A percentile compares a stretch with the other conserved stretches of the same genome.
Conservation (phyloP, 35 echinoderm and acorn worm species). For the Heliocidaris tuberculata region DNA sequence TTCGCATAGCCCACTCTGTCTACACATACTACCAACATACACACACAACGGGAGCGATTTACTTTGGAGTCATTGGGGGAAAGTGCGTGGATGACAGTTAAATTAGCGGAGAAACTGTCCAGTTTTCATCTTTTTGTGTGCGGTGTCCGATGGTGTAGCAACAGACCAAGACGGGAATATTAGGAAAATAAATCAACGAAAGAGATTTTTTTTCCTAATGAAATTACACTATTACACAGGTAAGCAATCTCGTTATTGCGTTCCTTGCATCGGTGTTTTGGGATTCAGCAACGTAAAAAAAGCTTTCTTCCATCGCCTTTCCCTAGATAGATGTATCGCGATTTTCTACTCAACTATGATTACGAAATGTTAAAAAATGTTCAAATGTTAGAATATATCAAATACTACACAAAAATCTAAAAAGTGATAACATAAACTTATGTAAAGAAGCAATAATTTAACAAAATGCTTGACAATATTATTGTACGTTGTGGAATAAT, state of each 20-base stretch:
- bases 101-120: not conserved
- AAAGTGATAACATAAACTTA: too few species aligned
- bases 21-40: not conserved
- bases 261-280: too few species aligned
- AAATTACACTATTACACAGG: not conserved
- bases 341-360: too few species aligned
- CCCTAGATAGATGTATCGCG: too few species aligned
- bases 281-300: too few species aligned
- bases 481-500: too few species aligned
- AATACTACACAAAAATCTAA: too few species aligned
- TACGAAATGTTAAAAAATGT: too few species aligned
- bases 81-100: not conserved
- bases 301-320: too few species aligned
- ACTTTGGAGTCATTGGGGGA: not conserved
- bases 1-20: not conserved
- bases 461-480: too few species aligned
- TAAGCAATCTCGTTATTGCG: not conserved
- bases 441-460: too few species aligned
- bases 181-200: not conserved
- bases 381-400: too few species aligned
- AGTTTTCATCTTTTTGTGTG: not conserved
- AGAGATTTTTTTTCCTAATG: not conserved
- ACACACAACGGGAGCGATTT: not conserved
- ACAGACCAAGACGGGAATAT: not conserved
- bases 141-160: not conserved